Conservation (phyloP, 2,888 invertebrate genomes). For the Zhengitettix transpicula region DNA sequence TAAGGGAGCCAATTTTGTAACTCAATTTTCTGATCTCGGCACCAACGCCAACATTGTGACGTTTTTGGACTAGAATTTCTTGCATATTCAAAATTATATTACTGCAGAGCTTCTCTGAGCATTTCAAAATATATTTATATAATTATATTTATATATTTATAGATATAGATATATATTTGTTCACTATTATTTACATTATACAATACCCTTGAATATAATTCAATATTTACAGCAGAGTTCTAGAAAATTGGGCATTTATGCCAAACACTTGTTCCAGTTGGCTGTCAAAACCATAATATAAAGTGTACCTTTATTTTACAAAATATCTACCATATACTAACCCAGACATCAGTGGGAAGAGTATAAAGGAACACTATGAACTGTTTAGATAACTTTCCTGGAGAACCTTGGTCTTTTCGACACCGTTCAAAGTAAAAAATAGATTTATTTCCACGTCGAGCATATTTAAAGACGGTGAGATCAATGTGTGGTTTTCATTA, state of each 20-base stretch:
- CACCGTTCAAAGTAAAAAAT: too few species aligned
- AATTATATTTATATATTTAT: slow-evolving; percentile 3
- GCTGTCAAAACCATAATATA: slow-evolving; percentile 7
- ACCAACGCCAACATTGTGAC: slow-evolving; percentile 1
- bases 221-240: slow-evolving; percentile 7
- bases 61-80: slow-evolving; percentile 11
- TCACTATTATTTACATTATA: slow-evolving; percentile 8
- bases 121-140: slow-evolving; percentile 13
- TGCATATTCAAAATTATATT: slow-evolving; percentile 12
- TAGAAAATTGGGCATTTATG: slow-evolving; percentile 7
- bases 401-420: too few species aligned
- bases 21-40: slow-evolving; percentile 6
- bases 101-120: slow-evolving; percentile 2
- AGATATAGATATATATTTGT: slow-evolving; percentile 2
- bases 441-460: too few species aligned
- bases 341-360: not conserved
- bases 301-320: slow-evolving; percentile 8
- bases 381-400: not conserved
- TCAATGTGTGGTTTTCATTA: too few species aligned
- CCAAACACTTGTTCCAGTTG: slow-evolving; percentile 1
- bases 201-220: slow-evolving; percentile 2
- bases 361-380: slow-evolving; percentile 3
- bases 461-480: too few species aligned
- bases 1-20: not conserved
- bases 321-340: slow-evolving; percentile 4